These are phyloP conservation scores for Herpetotheres cachinnans DNA, from an alignment of 2,113 vertebrate species.

Conservation along the genomic window DNA sequence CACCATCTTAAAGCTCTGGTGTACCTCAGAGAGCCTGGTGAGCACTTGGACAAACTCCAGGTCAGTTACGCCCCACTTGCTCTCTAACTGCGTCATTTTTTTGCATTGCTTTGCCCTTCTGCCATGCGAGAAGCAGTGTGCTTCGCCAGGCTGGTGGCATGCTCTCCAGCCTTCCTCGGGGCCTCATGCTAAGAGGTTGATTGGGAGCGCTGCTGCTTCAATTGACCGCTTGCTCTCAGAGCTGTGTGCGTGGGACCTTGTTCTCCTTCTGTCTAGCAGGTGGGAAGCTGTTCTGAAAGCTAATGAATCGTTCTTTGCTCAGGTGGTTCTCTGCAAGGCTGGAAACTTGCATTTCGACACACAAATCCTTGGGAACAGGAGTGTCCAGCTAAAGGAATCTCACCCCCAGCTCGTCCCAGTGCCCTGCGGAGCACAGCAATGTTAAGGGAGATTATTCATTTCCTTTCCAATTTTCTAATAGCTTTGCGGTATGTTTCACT, in stretches of 20 bases:
- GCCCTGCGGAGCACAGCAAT: fast-evolving
- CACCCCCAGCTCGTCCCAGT: background rate
- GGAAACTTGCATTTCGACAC: background rate
- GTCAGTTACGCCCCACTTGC: fast-evolving
- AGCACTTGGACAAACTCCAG: fast-evolving
- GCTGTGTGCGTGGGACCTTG: background rate
- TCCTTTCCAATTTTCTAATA: background rate
- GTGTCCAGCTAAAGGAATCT: background rate
- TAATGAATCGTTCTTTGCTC: background rate
- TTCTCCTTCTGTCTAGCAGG: background rate
- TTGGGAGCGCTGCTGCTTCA: background rate
- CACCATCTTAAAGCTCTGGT: background rate
- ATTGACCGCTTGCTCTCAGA: background rate
- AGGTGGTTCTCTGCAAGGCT: background rate
- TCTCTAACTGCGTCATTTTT: background rate
- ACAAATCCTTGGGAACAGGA: background rate
- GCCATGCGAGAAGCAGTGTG: fast-evolving
- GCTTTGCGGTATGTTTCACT: background rate
- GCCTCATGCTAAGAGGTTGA: background rate
- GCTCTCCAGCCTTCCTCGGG: background rate
- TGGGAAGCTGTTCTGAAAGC: background rate
- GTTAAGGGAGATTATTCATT: background rate
- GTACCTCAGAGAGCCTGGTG: background rate
- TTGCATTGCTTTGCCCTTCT: background rate
- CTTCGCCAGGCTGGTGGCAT: background rate